Evolutionary conservation across 2,888 invertebrate species (phyloP).

Genomic region (Ligdia adustata): DNA sequence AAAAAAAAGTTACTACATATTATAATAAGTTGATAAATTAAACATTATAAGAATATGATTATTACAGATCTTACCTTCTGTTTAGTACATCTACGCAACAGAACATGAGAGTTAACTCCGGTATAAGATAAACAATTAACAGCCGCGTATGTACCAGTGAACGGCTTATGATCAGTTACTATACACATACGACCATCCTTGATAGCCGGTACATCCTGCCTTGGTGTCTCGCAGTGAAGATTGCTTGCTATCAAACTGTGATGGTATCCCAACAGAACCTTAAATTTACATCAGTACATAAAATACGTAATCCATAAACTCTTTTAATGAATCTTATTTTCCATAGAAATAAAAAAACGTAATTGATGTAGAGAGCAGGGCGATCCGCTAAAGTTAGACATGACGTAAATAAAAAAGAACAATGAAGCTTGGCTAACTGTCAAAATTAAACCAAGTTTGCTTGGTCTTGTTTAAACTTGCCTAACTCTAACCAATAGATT

Average conservation of each 20-base stretch:
- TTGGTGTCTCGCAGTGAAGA: slow-evolving; percentile 85
- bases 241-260: slow-evolving; percentile 87
- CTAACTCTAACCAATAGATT: no score
- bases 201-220: slow-evolving; percentile 70
- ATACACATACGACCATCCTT: slow-evolving; percentile 80
- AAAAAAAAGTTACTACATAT: neutral
- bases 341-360: no score
- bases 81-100: slow-evolving; percentile 18
- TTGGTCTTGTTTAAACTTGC: no score
- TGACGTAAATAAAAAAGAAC: no score
- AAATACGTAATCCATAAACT: no score
- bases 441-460: no score
- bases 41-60: no score
- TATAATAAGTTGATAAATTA: neutral
- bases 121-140: slow-evolving; percentile 56
- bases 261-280: slow-evolving; percentile 85
- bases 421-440: no score
- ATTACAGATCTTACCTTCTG: slow-evolving; percentile 58
- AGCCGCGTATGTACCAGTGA: slow-evolving; percentile 74
- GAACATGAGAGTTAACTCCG: slow-evolving; percentile 50
- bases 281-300: neutral
- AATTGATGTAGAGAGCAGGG: no score
- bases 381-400: no score
- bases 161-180: slow-evolving; percentile 79
- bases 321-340: no score